Evolutionary conservation across 2,888 invertebrate species (phyloP).

Genomic region (Acanthosoma haemorrhoidale): DNA sequence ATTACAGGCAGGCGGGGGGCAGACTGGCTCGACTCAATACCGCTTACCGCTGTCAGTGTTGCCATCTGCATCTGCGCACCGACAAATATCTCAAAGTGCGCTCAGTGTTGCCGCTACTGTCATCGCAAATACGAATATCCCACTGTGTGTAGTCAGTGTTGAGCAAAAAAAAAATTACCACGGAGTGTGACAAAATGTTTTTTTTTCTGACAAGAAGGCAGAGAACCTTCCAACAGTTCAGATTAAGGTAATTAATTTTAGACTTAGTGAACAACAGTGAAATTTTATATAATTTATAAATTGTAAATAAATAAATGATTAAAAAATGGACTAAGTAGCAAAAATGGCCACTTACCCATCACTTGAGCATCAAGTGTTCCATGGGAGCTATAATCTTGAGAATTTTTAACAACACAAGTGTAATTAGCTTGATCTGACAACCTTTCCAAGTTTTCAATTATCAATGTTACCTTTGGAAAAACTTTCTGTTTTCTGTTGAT

Average conservation of each 20-base stretch:
- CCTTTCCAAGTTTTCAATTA: conserved; percentile 89
- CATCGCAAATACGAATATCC: no score
- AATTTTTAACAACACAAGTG: conserved; percentile 88
- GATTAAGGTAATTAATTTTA: neutral
- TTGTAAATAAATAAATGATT: neutral
- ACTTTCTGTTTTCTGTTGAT: conserved; percentile 93
- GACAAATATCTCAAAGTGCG: no score
- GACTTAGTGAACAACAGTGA: neutral
- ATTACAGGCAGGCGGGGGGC: no score
- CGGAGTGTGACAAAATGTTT: no score
- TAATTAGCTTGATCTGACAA: conserved; percentile 89
- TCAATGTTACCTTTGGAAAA: conserved; percentile 85
- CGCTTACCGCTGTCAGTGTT: no score
- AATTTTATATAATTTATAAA: neutral
- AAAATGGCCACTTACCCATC: conserved; percentile 72
- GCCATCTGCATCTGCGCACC: no score
- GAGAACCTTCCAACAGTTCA: neutral
- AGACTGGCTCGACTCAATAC: no score
- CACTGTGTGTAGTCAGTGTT: no score
- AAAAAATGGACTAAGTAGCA: neutral
- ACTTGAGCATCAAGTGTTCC: conserved; percentile 89
- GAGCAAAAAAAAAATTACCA: no score
- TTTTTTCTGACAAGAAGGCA: no score
- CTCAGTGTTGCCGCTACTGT: no score
- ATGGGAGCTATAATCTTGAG: conserved; percentile 81